phyloP scores from a whole-genome alignment of 2,888 invertebrate genomes.

The Eupithecia centaureata region DNA sequence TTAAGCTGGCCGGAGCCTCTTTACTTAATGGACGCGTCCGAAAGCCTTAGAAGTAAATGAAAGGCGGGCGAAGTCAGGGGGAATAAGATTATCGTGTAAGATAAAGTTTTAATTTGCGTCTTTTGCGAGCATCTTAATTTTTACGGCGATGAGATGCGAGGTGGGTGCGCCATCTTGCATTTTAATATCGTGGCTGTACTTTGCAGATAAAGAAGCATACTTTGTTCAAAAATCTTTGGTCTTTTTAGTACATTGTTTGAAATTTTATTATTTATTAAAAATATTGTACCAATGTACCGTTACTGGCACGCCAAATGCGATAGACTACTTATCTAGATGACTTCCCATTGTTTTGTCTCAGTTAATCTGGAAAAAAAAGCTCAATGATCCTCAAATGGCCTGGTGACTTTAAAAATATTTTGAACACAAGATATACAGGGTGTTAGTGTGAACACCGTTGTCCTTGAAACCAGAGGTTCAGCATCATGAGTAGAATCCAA shows the following conservation, averaged over 20 bases:
- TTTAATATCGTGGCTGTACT: constrained; percentile 30
- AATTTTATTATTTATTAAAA: neutral
- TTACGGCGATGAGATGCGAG: constrained; percentile 42
- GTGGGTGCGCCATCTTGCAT: constrained; percentile 31
- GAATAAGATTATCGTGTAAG: constrained; percentile 62
- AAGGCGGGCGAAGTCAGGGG: constrained; percentile 62
- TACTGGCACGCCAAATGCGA: too few species aligned
- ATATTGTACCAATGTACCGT: too few species aligned
- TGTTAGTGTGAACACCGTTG: too few species aligned
- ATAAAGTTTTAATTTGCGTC: constrained; percentile 60
- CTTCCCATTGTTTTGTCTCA: neutral
- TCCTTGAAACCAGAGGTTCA: too few species aligned
- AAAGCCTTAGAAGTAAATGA: constrained; percentile 71
- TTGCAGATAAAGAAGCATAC: constrained; percentile 17
- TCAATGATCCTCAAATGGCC: neutral
- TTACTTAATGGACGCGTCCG: constrained; percentile 76
- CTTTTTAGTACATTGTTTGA: neutral
- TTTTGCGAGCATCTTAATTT: constrained; percentile 51
- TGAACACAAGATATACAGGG: too few species aligned
- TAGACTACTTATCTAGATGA: too few species aligned
- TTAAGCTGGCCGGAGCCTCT: constrained; percentile 78
- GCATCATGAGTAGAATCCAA: too few species aligned
- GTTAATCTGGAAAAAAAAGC: neutral
- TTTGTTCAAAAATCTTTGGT: neutral
- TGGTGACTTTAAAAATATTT: neutral